These are phyloP conservation scores for Arctopsyche grandis DNA, from an alignment of 1,140 invertebrate genomes.

Conservation along the genomic window DNA sequence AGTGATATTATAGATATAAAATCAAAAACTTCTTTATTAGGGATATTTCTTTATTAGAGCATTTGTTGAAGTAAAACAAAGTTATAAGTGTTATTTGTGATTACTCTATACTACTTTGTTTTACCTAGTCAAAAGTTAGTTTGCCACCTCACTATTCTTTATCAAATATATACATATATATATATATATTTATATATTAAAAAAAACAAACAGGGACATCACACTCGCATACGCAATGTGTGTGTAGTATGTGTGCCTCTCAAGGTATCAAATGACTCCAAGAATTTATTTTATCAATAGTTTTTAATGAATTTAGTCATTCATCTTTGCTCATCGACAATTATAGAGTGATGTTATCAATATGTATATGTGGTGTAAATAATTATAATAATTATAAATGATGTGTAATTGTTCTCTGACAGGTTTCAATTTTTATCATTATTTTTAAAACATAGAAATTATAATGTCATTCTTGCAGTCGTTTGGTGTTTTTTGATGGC, in stretches of 20 bases:
- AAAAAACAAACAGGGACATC: constrained; percentile 3
- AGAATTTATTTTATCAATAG: constrained; percentile 54
- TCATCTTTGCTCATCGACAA: constrained; percentile 53
- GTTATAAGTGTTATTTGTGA: constrained; percentile 52
- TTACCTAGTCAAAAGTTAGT: constrained; percentile 52
- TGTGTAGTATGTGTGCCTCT: constrained; percentile 42
- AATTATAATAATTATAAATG: constrained; percentile 25
- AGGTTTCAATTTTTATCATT: constrained; percentile 32
- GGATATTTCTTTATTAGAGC: constrained; percentile 52
- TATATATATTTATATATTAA: constrained; percentile 5
- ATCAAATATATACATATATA: constrained; percentile 49
- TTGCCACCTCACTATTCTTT: constrained; percentile 36
- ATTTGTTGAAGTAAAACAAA: constrained; percentile 52
- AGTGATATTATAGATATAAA: constrained; percentile 55
- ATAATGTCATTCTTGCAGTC: constrained; percentile 52
- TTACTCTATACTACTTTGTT: constrained; percentile 53
- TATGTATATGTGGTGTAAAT: constrained; percentile 52
- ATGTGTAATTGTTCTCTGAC: constrained; percentile 4
- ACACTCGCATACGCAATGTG: neutral
- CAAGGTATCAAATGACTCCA: constrained; percentile 54
- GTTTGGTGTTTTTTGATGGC: constrained; percentile 52
- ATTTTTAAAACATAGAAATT: constrained; percentile 19
- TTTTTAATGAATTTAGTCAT: constrained; percentile 51
- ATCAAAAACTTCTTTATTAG: constrained; percentile 50
- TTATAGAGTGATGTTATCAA: constrained; percentile 52